These are phyloP conservation scores for Drosophila pseudotalamancana DNA, from an alignment of 2,888 invertebrate genomes.

Conservation along the genomic window DNA sequence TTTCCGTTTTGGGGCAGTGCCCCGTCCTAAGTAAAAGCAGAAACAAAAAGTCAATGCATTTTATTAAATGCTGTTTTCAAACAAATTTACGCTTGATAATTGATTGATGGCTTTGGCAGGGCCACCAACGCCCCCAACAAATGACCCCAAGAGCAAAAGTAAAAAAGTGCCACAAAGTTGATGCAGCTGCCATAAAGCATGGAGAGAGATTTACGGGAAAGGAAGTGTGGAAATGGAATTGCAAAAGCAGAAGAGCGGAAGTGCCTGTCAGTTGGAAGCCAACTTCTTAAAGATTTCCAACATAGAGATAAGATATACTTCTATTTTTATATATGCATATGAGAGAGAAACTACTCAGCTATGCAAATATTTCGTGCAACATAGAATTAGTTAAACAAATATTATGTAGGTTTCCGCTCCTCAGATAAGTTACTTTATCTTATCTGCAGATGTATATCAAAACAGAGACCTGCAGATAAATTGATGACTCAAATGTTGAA, in stretches of 20 bases:
- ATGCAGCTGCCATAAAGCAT: slow-evolving; percentile 31
- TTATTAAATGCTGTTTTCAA: slow-evolving; percentile 47
- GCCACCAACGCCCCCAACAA: slow-evolving; percentile 26
- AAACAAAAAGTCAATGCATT: slow-evolving; percentile 32
- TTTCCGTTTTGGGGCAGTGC: slow-evolving; percentile 5
- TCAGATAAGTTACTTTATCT: slow-evolving; percentile 12
- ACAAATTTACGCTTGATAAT: slow-evolving; percentile 55
- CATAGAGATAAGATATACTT: slow-evolving; percentile 5
- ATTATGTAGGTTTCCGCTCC: slow-evolving; percentile 15
- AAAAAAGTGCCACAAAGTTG: slow-evolving; percentile 34
- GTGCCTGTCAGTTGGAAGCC: slow-evolving; percentile 43
- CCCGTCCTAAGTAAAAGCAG: not conserved
- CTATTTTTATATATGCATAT: not conserved
- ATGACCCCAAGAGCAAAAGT: slow-evolving; percentile 37
- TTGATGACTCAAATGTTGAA: not conserved
- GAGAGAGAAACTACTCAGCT: not conserved
- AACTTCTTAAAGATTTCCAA: slow-evolving; percentile 21
- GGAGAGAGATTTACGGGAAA: not conserved
- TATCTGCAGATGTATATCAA: slow-evolving; percentile 5
- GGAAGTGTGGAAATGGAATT: slow-evolving; percentile 22
- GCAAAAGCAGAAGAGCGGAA: slow-evolving; percentile 52
- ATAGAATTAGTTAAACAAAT: slow-evolving; percentile 5
- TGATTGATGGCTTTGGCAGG: slow-evolving; percentile 56
- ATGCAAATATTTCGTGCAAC: not conserved
- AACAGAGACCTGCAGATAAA: not conserved